Base-by-base conservation (phyloP, 1,140 invertebrate genomes). In the Drosophila lacertosa region DNA sequence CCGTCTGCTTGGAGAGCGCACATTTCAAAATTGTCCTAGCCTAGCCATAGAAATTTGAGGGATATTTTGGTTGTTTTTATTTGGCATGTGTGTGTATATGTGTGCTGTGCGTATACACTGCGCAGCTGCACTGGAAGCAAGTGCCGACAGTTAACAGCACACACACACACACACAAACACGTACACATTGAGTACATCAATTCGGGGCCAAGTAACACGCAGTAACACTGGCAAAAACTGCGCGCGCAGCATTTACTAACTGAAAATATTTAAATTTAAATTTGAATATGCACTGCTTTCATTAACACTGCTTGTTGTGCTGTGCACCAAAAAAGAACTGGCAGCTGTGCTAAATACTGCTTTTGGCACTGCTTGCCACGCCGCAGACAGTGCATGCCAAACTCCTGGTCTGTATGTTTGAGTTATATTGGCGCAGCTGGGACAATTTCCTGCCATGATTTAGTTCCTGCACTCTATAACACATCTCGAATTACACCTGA, bases 111-210 rank as follows among this genome's bases (percentile, higher is more conserved):
- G 6, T 9, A 16, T 4, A 0, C 33, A 72, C 40, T 65, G 60
- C 67, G 67, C 68, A 65, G 59, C 22, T 50, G 54, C 66, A 35
- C 40, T 74, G 71, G 66, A 66, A 64, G 70, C 54, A 35, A 16
- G 22, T 26, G 51, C 16, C 37, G 47, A 50, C 57, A 40, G 54
- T 68, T 62, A 32, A 55, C 15, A 40, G 39, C 51, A 39, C 13
- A 26, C n/a, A n/a, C n/a, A n/a, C n/a, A n/a, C n/a, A n/a, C n/a
- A n/a, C n/a, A n/a, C n/a, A n/a, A n/a, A n/a, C n/a, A n/a, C n/a
- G n/a, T n/a, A n/a, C n/a, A n/a, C 65, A 44, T 59, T 48, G 75
- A 78, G 62, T 80, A 80, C 64, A 79, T 70, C 48, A 64, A 70
- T 68, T 74, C 66, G 54, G 63, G 45, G 18, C 9, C 6, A 11